Base-by-base conservation (phyloP, 2,888 invertebrate genomes). In the Morpho helenor region DNA sequence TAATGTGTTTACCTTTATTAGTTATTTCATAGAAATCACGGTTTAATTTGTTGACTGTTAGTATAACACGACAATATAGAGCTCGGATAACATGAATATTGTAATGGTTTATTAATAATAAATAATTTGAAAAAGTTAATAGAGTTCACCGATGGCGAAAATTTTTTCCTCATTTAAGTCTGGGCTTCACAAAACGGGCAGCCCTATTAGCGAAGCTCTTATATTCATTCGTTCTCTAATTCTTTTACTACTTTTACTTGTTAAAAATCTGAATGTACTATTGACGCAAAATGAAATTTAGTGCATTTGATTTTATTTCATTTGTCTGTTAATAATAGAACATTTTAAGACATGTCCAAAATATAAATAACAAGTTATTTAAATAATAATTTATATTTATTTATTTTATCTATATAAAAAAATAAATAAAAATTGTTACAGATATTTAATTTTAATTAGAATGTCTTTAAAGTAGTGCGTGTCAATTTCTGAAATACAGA, bases 171-270 rank as follows among this genome's bases (percentile, higher is more conserved):
- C 49, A 63, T 60, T 63, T 63, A 42, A 49, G 55, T 52, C 50
- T 44, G 49, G 49, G 43, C 48, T 47, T 54, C 46, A 60, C 56
- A 58, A 63, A 63, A 60, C 45, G 60, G 60, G 50, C 50, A 56
- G 49, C 53, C 62, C 62, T 63, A 63, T 63, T 63, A 63, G 62
- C 57, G 57, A 52, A 56, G 49, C 52, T 58, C 60, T 58, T 60
- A 58, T 60, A 60, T 60, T 56, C 57, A 50, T 52, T 52, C 56
- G 56, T 60, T 59, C 57, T 51, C 52, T 57, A 57, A 53, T 22
- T 43, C 57, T 57, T 62, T 60, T 73, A 70, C 68, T 57, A 64
- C 68, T 67, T 73, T 69, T 68, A 71, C 68, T 59, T 59, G 63
- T 62, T 57, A 68, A 67, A 66, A 65, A 57, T 65, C 62, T 51